Percentiles rank a stretch among this genome's conserved stretches.
Conservation (phyloP, 2,888 invertebrate species). For the Cheiracanthium punctorium region DNA sequence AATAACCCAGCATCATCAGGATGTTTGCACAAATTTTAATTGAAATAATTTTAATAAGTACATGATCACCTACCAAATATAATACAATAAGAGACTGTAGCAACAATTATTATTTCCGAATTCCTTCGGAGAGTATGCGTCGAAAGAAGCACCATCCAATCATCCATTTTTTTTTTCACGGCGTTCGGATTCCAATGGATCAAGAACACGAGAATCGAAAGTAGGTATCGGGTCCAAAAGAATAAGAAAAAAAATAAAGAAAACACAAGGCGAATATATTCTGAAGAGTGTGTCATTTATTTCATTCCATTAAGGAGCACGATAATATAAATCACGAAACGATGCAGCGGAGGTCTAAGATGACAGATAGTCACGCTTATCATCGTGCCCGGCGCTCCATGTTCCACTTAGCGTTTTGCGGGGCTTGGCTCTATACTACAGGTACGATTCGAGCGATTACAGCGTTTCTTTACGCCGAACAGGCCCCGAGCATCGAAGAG, state of each 20-base stretch:
- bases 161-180: background rate
- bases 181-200: background rate
- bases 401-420: background rate
- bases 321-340: conserved; percentile 27
- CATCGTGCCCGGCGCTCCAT: background rate
- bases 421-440: background rate
- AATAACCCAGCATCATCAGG: too few species aligned
- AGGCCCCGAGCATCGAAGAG: background rate
- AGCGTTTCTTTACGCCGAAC: background rate
- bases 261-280: background rate
- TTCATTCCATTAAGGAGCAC: conserved; percentile 18
- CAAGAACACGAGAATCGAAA: conserved; percentile 9
- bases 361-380: conserved; percentile 35
- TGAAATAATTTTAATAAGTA: too few species aligned
- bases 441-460: background rate
- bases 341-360: background rate
- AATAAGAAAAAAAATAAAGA: background rate
- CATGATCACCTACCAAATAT: too few species aligned
- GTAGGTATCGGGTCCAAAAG: conserved; percentile 27
- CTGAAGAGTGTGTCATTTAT: conserved; percentile 32
- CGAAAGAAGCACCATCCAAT: background rate
- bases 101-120: conserved; percentile 4
- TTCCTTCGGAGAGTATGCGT: too few species aligned
- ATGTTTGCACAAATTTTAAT: too few species aligned
- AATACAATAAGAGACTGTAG: too few species aligned